Evolutionary conservation across 2,797 vertebrate genomes (phyloP).

Genomic region (Schizothorax lantsangensis): DNA sequence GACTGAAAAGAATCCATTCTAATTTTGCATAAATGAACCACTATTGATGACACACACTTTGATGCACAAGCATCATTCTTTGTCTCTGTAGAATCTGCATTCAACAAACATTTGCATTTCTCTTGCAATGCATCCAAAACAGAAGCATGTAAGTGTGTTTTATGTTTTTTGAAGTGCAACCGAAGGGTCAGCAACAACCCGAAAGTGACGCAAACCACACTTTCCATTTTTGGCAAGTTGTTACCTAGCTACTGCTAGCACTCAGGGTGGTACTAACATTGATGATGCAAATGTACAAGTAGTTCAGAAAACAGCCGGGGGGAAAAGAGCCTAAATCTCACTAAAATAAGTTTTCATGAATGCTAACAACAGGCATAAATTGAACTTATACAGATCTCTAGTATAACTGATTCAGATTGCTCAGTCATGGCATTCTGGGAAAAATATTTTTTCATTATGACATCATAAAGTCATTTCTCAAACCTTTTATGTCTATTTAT

Average conservation of each 20-base stretch:
- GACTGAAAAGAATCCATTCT: background rate
- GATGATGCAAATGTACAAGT: background rate
- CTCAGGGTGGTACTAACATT: background rate
- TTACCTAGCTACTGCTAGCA: slow-evolving; percentile 2
- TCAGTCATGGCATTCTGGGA: background rate
- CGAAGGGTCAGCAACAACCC: background rate
- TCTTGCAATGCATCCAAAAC: too few relatives aligned
- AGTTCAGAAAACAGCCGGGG: background rate
- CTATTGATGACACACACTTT: background rate
- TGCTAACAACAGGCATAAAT: background rate
- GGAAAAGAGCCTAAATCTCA: background rate
- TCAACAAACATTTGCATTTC: too few relatives aligned
- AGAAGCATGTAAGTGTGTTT: background rate
- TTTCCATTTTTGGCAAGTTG: background rate
- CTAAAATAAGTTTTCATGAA: background rate
- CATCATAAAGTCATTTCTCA: too few relatives aligned
- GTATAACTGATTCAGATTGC: background rate
- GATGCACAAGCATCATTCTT: background rate
- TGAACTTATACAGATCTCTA: background rate
- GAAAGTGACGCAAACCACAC: background rate
- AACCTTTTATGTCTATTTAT: too few relatives aligned
- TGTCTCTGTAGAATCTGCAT: too few relatives aligned
- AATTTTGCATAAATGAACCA: background rate
- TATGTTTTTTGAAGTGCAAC: background rate
- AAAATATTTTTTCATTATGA: background rate